Evolutionary conservation across 2,113 vertebrate genomes (phyloP), one percentile per base, ranked within the genome.

Genomic region (Sinosuthora webbiana): DNA sequence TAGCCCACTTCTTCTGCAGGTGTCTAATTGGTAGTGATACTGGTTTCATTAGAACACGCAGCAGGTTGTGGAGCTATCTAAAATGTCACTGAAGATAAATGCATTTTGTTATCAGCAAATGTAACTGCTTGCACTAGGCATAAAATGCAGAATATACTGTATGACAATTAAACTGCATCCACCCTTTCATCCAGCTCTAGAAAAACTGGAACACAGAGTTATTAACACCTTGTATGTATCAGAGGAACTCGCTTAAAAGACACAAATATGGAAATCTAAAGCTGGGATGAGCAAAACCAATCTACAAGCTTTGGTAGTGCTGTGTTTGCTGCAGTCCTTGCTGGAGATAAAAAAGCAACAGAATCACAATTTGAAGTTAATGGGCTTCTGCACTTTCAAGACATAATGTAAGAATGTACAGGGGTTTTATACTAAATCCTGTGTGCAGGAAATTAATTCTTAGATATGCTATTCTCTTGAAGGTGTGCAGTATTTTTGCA

Each of bases 1-100:
- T 78, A 96, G 88, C 81, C 81, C 17, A n/a, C 68, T 94, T 97
- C 55, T 90, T 94, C 78, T 94, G 79, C 90, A 95, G 95, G 85
- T 98, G 78, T 94, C 83, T 97, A 97, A 96, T 86, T 96, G 94
- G 85, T 85, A 91, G 88, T n/a, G 89, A 78, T 93, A 79, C 50
- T 65, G 60, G 91, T 93, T 95, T 97, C 93, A 97, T 97, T 97
- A 95, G 84, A 90, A 91, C 86, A 95, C 65, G 5, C 77, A 93
- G 90, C 83, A 96, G 87, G 89, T 80, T 94, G 81, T 95, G 83
- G 74, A 94, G 79, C 76, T 87, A 94, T 71, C 75, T 90, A 67
- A 89, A 93, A 92, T 88, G 90, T 67, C 92, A 76, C 71, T 67
- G 55, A 88, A 80, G 59, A 88, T 71, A 91, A 93, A 94, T 82